These are phyloP conservation scores for Acipenser ruthenus DNA, from an alignment of 2,797 vertebrate species.

Conservation along the genomic window DNA sequence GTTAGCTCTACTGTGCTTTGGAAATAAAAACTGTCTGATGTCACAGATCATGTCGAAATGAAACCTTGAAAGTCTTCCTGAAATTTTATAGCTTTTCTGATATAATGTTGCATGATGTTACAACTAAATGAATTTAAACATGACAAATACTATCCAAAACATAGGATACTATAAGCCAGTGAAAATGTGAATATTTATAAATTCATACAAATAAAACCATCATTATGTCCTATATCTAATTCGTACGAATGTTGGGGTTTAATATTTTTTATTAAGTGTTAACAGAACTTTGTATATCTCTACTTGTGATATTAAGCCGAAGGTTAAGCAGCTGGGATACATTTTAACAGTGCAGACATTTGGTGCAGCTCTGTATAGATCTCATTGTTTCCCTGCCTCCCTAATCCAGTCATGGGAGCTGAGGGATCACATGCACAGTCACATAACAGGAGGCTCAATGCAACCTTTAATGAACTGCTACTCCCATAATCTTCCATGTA, in stretches of 20 bases:
- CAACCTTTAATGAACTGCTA: background rate
- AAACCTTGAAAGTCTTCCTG: no score
- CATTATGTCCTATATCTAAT: background rate
- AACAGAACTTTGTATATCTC: background rate
- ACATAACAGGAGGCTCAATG: background rate
- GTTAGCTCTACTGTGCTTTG: no score
- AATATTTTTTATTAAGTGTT: background rate
- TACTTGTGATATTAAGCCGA: background rate
- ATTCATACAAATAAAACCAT: background rate
- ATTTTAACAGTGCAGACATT: slow-evolving; percentile 19
- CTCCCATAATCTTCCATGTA: background rate
- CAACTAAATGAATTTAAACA: no score
- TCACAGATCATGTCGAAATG: no score
- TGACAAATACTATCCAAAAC: no score
- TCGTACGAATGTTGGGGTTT: background rate
- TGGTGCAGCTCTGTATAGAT: slow-evolving; percentile 28
- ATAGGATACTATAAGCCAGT: background rate
- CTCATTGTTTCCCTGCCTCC: slow-evolving; percentile 27
- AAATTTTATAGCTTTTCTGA: no score
- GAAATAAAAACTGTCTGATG: no score
- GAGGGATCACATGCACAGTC: slow-evolving; percentile 28
- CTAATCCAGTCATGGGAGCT: slow-evolving; percentile 33
- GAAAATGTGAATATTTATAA: background rate
- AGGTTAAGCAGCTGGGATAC: slow-evolving; percentile 18
- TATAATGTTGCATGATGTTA: no score